A percentile compares a stretch with the other conserved stretches of the same genome.
These are phyloP conservation scores for Aselliscus stoliczkanus DNA, from an alignment of 2,797 vertebrate genomes.

Conservation along the genomic window DNA sequence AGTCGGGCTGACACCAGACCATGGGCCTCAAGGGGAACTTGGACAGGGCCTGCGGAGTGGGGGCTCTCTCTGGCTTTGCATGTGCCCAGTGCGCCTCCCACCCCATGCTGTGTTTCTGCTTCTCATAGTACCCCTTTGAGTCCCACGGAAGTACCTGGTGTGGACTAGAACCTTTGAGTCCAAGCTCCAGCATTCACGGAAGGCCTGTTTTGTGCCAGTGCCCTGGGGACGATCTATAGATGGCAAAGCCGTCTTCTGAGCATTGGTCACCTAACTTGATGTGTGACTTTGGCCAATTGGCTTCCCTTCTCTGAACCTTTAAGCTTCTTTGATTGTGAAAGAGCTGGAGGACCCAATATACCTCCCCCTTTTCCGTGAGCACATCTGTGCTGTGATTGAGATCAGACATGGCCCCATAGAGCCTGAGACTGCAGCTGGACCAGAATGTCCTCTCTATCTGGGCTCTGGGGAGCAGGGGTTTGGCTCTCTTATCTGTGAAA, in stretches of 20 bases:
- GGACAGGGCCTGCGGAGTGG: not conserved
- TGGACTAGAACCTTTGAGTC: not conserved
- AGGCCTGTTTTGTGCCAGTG: not conserved
- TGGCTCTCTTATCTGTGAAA: not conserved
- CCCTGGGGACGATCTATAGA: not conserved
- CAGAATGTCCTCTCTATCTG: not conserved
- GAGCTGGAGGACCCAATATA: not conserved
- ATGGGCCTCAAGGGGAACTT: not conserved
- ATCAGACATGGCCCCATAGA: not conserved
- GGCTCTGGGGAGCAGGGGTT: not conserved
- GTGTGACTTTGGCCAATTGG: not conserved
- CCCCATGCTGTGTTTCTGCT: not conserved
- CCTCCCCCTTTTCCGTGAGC: not conserved
- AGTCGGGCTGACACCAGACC: not conserved
- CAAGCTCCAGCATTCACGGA: not conserved
- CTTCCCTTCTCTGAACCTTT: not conserved
- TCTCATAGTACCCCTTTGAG: not conserved
- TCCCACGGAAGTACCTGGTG: not conserved
- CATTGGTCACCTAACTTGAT: not conserved
- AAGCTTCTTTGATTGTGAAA: not conserved
- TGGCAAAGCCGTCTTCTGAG: not conserved
- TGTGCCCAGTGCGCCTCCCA: accelerated
- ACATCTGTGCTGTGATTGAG: not conserved
- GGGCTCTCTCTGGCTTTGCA: not conserved
- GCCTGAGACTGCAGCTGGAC: not conserved